Percentiles rank a stretch among this genome's conserved stretches.
These are phyloP conservation scores for Mustela lutreola DNA, from an alignment of 2,113 vertebrate species.

Conservation along the genomic window DNA sequence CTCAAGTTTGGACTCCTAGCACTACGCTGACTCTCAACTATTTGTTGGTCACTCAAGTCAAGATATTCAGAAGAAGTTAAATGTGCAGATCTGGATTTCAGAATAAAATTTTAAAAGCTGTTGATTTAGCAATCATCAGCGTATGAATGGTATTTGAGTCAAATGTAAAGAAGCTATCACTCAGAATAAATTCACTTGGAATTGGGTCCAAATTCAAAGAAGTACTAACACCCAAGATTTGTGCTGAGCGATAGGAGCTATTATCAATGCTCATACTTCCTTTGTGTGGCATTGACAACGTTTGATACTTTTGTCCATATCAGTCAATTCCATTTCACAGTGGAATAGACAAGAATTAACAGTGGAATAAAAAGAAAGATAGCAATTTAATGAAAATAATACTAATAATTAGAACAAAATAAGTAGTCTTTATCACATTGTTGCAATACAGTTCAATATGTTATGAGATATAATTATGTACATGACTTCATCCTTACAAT, in stretches of 20 bases:
- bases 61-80: not conserved
- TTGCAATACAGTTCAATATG: not conserved
- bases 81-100: not conserved
- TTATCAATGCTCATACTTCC: not conserved
- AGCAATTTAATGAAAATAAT: not conserved
- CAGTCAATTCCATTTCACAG: not conserved
- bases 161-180: not conserved
- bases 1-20: not conserved
- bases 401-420: not conserved
- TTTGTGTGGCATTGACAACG: not conserved
- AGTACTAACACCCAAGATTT: not conserved
- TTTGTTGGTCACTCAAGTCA: not conserved
- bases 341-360: not conserved
- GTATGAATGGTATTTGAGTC: not conserved
- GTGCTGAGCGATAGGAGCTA: not conserved
- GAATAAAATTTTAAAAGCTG: not conserved
- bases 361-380: not conserved
- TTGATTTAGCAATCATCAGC: not conserved
- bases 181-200: not conserved
- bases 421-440: not conserved
- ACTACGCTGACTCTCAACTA: not conserved
- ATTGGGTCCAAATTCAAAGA: not conserved
- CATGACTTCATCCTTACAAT: not conserved
- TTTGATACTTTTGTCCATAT: not conserved
- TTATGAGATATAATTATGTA: not conserved